These are phyloP conservation scores for Conus canariensis DNA, from an alignment of 2,888 invertebrate species.

Conservation along the genomic window DNA sequence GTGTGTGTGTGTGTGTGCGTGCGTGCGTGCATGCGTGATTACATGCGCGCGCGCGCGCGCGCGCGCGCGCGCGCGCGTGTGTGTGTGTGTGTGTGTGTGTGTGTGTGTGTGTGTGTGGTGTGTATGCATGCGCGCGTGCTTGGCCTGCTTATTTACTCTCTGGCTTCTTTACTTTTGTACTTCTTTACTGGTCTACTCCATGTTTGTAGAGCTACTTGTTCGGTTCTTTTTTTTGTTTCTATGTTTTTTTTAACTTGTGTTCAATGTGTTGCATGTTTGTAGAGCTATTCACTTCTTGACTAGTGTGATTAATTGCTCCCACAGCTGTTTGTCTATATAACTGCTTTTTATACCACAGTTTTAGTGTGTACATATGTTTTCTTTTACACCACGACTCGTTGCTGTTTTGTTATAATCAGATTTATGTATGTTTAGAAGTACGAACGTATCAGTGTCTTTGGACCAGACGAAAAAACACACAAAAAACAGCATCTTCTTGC, in stretches of 20 bases:
- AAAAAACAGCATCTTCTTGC: too few species aligned
- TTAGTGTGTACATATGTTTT: too few species aligned
- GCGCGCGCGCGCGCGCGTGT: background rate
- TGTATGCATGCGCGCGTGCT: too few species aligned
- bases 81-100: background rate
- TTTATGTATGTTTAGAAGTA: background rate
- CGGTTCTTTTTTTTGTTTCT: too few species aligned
- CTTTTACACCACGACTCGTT: background rate
- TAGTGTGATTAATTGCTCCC: too few species aligned
- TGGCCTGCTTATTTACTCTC: background rate
- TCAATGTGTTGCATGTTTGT: too few species aligned
- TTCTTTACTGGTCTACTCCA: background rate
- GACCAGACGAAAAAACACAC: too few species aligned
- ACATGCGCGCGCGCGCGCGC: too few species aligned
- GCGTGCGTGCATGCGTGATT: background rate
- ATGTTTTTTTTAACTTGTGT: background rate
- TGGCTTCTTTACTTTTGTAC: background rate
- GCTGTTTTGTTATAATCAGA: background rate
- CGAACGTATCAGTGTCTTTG: too few species aligned
- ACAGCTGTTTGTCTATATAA: too few species aligned
- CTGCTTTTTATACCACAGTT: too few species aligned
- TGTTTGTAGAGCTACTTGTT: background rate
- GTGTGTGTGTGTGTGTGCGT: background rate
- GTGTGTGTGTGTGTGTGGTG: background rate
- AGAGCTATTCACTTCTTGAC: too few species aligned